Conservation (phyloP, 2,113 vertebrate genomes). For the Eurystomus gularis region DNA sequence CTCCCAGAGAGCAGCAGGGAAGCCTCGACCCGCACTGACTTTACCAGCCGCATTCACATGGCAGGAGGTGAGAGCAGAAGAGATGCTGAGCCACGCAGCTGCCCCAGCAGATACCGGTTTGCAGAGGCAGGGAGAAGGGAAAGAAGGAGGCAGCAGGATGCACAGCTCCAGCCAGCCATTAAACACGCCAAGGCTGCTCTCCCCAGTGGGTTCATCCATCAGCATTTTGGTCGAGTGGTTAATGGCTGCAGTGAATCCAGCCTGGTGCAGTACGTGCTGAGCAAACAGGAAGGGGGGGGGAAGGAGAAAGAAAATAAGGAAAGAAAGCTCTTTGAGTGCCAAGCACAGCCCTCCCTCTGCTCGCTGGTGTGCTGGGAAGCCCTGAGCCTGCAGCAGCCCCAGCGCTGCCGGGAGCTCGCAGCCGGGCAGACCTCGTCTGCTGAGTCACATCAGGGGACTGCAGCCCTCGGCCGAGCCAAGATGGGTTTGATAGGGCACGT, state of each 20-base stretch:
- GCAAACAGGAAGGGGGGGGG: background rate
- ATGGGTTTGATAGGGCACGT: background rate
- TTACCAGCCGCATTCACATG: background rate
- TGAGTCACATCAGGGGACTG: conserved; percentile 1
- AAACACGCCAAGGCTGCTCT: background rate
- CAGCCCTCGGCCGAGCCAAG: background rate
- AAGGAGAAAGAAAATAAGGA: background rate
- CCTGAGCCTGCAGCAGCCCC: background rate
- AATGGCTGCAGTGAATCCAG: background rate
- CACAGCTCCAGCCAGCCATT: background rate
- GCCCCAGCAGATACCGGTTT: background rate
- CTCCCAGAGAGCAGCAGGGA: background rate
- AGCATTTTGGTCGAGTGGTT: background rate
- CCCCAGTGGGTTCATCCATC: background rate
- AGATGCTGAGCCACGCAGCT: background rate
- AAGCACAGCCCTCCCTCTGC: background rate
- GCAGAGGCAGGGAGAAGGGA: background rate
- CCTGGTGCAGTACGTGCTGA: background rate
- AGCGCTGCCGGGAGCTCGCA: background rate
- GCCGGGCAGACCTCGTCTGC: background rate
- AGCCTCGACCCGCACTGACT: background rate
- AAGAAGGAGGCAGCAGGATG: background rate
- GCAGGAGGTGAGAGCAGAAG: background rate
- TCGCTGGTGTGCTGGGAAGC: background rate
- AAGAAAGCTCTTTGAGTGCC: fast-evolving